phyloP scores from a whole-genome alignment of 2,797 vertebrate species.

The Jordanella pulchra region DNA sequence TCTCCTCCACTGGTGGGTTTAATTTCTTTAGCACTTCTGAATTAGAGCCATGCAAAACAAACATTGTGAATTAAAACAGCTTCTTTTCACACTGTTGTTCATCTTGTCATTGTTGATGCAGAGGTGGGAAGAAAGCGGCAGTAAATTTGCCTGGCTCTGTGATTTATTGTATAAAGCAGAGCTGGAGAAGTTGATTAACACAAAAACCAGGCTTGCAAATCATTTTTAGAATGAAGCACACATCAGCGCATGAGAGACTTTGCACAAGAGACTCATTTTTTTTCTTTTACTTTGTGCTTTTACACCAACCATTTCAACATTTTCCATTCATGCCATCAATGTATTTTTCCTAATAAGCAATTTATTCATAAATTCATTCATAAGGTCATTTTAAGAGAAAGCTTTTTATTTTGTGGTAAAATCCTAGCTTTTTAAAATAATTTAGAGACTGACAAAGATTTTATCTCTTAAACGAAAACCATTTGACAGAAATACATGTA shows the following conservation, averaged over 20 bases:
- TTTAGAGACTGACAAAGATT: not conserved
- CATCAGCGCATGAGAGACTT: not conserved
- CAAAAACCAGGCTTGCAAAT: conserved; percentile 21
- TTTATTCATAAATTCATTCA: conserved; percentile 21
- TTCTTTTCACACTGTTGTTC: conserved; percentile 9
- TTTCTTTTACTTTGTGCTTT: not conserved
- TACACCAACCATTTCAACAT: not conserved
- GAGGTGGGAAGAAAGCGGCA: conserved; percentile 27
- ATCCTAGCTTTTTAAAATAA: not conserved
- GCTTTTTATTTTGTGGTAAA: conserved; percentile 25
- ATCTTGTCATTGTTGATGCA: not conserved
- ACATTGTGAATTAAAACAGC: conserved; percentile 21
- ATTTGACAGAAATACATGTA: not conserved
- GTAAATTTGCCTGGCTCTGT: conserved; percentile 9
- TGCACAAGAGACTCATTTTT: not conserved
- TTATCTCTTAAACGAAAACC: not conserved
- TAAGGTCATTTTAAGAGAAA: conserved; percentile 6
- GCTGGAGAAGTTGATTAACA: conserved; percentile 15
- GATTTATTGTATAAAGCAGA: conserved; percentile 24
- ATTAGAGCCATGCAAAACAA: conserved; percentile 19
- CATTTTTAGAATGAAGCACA: not conserved
- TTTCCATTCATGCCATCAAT: not conserved
- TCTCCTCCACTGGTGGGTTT: conserved; percentile 25
- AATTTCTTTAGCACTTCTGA: conserved; percentile 33
- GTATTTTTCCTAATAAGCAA: conserved; percentile 6